These are phyloP conservation scores for Steromphala cineraria DNA, from an alignment of 2,888 invertebrate species.

Conservation along the genomic window DNA sequence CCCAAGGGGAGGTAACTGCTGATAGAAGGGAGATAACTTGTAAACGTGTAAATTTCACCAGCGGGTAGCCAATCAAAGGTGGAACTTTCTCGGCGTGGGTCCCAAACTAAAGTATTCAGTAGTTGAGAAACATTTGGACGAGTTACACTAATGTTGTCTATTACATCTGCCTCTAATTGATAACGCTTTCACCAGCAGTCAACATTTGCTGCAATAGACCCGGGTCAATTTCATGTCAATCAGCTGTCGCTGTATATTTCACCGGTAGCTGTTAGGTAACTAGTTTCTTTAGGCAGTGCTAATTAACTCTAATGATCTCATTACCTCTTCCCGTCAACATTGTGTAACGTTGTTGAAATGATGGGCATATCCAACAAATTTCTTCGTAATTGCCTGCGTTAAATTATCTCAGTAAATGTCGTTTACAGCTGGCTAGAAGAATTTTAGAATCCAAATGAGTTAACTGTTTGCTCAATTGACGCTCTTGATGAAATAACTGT, in stretches of 20 bases:
- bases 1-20: too few relatives aligned
- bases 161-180: slow-evolving; percentile 6
- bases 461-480: background rate
- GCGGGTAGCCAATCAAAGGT: background rate
- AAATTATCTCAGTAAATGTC: slow-evolving; percentile 3
- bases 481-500: background rate
- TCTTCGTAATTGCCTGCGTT: background rate
- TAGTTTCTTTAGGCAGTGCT: background rate
- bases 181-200: background rate
- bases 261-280: background rate
- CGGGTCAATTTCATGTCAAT: background rate
- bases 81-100: background rate
- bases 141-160: slow-evolving; percentile 13
- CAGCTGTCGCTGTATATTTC: slow-evolving; percentile 15
- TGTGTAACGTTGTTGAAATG: slow-evolving; percentile 9
- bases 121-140: slow-evolving; percentile 13
- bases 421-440: background rate
- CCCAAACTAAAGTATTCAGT: background rate
- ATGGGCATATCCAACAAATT: background rate
- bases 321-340: slow-evolving; percentile 10
- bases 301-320: background rate
- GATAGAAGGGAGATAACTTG: too few relatives aligned
- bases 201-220: background rate
- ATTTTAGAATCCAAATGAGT: background rate
- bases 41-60: background rate